These are phyloP conservation scores for Porites lobata DNA, from an alignment of 92 coral and sea anemone genomes.

Conservation along the genomic window DNA sequence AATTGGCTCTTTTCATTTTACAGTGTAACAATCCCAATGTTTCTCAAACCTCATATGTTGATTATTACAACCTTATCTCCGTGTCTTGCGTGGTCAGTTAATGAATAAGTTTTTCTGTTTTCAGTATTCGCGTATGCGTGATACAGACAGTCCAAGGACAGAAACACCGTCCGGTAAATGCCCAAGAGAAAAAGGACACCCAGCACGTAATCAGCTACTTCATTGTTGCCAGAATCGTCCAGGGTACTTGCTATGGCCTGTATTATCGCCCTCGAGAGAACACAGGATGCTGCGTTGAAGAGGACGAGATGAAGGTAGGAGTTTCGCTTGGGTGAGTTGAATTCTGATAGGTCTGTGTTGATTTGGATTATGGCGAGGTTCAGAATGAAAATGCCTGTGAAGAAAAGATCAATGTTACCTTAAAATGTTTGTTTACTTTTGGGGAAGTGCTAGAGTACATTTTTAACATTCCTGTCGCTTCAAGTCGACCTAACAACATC, in stretches of 20 bases:
- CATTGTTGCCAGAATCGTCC: background rate
- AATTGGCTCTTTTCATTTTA: no score
- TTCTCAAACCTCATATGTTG: background rate
- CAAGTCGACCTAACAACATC: no score
- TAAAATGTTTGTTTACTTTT: background rate
- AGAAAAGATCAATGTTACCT: background rate
- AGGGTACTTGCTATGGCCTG: background rate
- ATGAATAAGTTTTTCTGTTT: background rate
- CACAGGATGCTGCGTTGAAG: constrained; percentile 18
- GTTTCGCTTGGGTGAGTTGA: background rate
- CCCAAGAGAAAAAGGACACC: constrained; percentile 18
- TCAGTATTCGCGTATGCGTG: background rate
- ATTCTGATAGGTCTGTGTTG: constrained; percentile 30
- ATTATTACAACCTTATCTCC: background rate
- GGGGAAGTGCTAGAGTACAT: no score
- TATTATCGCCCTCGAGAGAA: background rate
- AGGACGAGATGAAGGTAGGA: constrained; percentile 35
- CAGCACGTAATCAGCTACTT: constrained; percentile 1
- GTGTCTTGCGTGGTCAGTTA: background rate
- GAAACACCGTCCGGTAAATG: constrained; percentile 20
- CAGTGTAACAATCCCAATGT: background rate
- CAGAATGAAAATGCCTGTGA: constrained; percentile 12
- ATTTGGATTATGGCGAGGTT: constrained; percentile 6
- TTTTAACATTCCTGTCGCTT: no score
- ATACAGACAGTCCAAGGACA: constrained; percentile 33